Base-by-base conservation (phyloP, 2,888 invertebrate species). In the Neoascia interrupta region DNA sequence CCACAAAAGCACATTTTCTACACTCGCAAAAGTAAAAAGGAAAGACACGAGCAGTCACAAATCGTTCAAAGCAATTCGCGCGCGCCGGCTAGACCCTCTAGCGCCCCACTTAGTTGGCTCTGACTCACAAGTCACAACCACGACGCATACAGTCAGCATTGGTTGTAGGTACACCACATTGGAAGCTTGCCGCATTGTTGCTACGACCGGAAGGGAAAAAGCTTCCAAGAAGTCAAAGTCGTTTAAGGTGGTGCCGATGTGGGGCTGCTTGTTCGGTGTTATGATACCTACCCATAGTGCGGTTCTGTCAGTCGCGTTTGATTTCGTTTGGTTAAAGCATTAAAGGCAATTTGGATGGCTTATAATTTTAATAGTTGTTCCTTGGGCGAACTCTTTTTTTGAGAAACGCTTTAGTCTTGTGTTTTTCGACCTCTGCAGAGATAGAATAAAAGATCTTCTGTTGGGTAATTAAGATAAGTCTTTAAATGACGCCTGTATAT, bases 31-130 rank as follows among this genome's bases (percentile, higher is more conserved):
- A 69, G 47, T 28, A 26, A 68, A 76, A 69, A 64, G 68, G 61
- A 80, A 80, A 70, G 51, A 81, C 51, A 79, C 69, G n/a, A n/a
- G 36, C 49, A 73, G 36, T 68, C 66, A 51, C 54, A 61, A 53
- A 68, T 68, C 45, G 66, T 60, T 70, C 15, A 64, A 63, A 64
- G 43, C 49, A 61, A 79, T 60, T 66, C 61, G n/a, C n/a, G n/a
- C n/a, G n/a, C n/a, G 61, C 28, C 51, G 43, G 56, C 47, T 18
- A 56, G 39, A 39, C 34, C 23, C 36, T 15, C 41, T 18, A 34
- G 16, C 47, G 21, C 41, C 41, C 34, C 37, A 47, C 28, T 61
- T 51, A 16, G 11, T n/a, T 47, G 28, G 11, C 21, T 60, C 41
- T 79, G 73, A 68, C 36, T 79, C 73, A 72, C 31, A 8, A n/a